Base-by-base conservation (phyloP, 2,888 invertebrate genomes). In the Leucophora obtusa region DNA sequence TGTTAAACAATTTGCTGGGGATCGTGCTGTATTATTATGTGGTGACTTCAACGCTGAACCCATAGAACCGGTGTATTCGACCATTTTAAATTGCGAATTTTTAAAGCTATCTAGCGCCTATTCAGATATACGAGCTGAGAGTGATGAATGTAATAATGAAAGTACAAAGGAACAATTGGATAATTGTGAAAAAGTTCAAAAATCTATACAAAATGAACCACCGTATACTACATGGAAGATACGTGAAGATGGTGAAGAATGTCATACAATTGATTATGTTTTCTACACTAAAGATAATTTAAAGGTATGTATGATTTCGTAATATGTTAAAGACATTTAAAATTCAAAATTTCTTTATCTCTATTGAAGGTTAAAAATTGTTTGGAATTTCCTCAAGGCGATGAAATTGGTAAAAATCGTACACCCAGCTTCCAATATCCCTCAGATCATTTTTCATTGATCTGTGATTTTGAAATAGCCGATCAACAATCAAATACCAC, bases 31-130 rank as follows among this genome's bases (percentile, higher is more conserved):
- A 4, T 89, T 95, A 54, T 84, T 95, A 3, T 93, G 94, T 85
- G 95, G 95, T 0, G 95, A 95, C 88, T 95, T 95, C 86, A 95
- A 95, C 87, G 95, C 95, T 0, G 94, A 94, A 86, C 94, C 94
- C 0, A 91, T 89, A 5, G 95, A 95, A 87, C 93, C 94, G 0
- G 92, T 95, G 2, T 95, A 95, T 86, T 87, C 90, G 24, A 93
- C 93, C 0, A 91, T 94, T 56, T 88, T 92, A 10, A 89, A 89
- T 82, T 90, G 91, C 81, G 88, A 89, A 80, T 82, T 86, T 1
- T 82, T 92, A 1, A 88, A 89, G 10, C 85, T 92, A 15, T 89
- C 91, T 63, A 92, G 92, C 83, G 92, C 92, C 24, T 93, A 93
- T 87, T 91, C 92, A 0, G 91, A 92, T 58, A 85, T 90, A 8